Base-by-base conservation (phyloP, 2,888 invertebrate species). In the Erynnis tages region DNA sequence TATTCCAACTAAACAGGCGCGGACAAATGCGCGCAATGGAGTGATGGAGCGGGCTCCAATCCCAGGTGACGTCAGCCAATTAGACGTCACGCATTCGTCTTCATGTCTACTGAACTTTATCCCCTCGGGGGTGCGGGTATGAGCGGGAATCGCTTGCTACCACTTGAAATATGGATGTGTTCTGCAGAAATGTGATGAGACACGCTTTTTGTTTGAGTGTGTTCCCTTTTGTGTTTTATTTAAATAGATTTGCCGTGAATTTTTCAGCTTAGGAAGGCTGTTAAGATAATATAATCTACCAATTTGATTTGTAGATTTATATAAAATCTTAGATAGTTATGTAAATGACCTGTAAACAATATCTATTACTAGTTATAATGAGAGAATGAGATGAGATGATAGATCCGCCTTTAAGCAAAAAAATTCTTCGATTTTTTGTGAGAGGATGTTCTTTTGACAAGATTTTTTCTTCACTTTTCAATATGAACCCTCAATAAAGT, bases 51-150 rank as follows among this genome's bases (percentile, higher is more conserved):
- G 71, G 64, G 58, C 58, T 63, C 62, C 71, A 82, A 78, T 82
- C 87, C 86, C 86, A 65, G 67, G 84, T 71, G 86, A 80, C 79
- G 74, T 70, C 69, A 61, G 64, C 79, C 86, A 88, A 87, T 88
- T 88, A 88, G 74, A 75, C 72, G 83, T 78, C 84, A 79, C 61
- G 73, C 84, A 88, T 87, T 77, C 76, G 78, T 86, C 87, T 86
- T 86, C 66, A 67, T 69, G 53, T 53, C 55, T 61, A 25, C 35
- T n/a, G n/a, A n/a, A n/a, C n/a, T n/a, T n/a, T n/a, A n/a, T 35
- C 41, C 43, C 19, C n/a, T 10, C 29, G 5, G 16, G 35, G 5
- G 21, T 14, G 23, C 30, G 14, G 3, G 25, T 46, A 34, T 35
- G 25, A 69, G 62, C 54, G 63, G 48, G 62, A 65, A 69, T 71